Conservation (phyloP, 2,797 vertebrate genomes). For the Enteromius viviparus region DNA sequence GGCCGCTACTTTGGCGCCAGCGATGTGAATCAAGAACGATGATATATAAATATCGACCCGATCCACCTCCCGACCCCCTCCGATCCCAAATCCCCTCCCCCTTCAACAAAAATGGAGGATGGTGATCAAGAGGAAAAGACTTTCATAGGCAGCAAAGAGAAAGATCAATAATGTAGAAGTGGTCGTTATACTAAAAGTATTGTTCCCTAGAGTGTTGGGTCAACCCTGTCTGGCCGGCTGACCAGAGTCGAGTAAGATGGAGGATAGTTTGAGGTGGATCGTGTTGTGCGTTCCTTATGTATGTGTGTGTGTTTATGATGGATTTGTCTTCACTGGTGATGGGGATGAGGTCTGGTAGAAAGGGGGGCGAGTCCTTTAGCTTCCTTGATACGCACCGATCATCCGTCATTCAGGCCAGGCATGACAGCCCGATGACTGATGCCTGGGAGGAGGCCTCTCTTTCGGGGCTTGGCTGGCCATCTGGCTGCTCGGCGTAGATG, state of each 20-base stretch:
- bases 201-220: conserved; percentile 68
- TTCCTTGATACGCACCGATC: conserved; percentile 65
- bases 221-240: conserved; percentile 51
- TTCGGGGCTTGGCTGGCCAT: conserved; percentile 53
- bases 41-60: conserved; percentile 76
- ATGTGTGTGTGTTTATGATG: conserved; percentile 38
- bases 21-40: conserved; percentile 65
- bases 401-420: conserved; percentile 71
- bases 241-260: conserved; percentile 73
- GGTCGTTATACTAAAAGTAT: conserved; percentile 81
- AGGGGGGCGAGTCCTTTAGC: conserved; percentile 46
- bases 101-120: conserved; percentile 70
- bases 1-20: conserved; percentile 54
- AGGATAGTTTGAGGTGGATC: conserved; percentile 60
- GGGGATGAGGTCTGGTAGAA: conserved; percentile 9
- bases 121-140: conserved; percentile 69
- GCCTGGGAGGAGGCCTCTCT: conserved; percentile 51
- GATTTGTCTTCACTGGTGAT: conserved; percentile 14
- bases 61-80: conserved; percentile 55
- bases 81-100: conserved; percentile 46
- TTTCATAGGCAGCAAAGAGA: conserved; percentile 20
- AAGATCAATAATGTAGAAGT: conserved; percentile 81
- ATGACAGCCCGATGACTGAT: conserved; percentile 70
- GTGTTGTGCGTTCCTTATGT: conserved; percentile 31
- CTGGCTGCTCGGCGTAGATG: conserved; percentile 47